Evolutionary conservation across 2,113 vertebrate genomes (phyloP), one percentile per base, ranked within the genome.

Genomic region (Chamaea fasciata): DNA sequence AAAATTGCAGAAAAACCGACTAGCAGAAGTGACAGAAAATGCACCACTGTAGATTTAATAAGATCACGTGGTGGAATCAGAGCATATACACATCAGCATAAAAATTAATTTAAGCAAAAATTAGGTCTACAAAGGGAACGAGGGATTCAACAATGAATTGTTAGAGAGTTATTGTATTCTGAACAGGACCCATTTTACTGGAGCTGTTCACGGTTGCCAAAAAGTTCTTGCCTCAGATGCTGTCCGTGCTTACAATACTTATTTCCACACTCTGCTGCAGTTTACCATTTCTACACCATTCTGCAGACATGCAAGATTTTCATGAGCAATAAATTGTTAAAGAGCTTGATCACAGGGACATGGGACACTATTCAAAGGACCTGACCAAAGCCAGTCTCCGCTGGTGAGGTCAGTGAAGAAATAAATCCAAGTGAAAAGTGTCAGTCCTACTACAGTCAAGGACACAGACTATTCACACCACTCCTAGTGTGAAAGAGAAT

Each of bases 1-100:
- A 95, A 92, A 97, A 96, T 92, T 92, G 85, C 90, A 97, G 94
- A 71, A 94, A 95, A 95, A 93, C 87, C 2, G 39, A 95, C 94
- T 70, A 96, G 71, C 88, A 92, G 96, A 97, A 97, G 94, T 96
- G 97, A 90, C 75, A 97, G 97, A 97, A 97, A 97, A 94, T 93
- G 92, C 92, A 93, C 83, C 94, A 80, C 44, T 91, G 90, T 94
- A 92, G 84, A 93, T 84, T 93, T 93, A 92, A 90, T 75, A 96
- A 83, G 94, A 96, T 96, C 93, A 80, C 76, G 71, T 95, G 97
- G 95, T 83, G 18, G 75, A 91, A 76, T 89, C 93, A 91, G 60
- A 71, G 82, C 37, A 65, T 70, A 70, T 65, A 88, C 30, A 63
- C 49, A 47, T 56, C 63, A 71, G 74, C 79, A 52, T 71, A 82